Base-by-base conservation (phyloP, 2,888 invertebrate species). In the Erebia ligea region DNA sequence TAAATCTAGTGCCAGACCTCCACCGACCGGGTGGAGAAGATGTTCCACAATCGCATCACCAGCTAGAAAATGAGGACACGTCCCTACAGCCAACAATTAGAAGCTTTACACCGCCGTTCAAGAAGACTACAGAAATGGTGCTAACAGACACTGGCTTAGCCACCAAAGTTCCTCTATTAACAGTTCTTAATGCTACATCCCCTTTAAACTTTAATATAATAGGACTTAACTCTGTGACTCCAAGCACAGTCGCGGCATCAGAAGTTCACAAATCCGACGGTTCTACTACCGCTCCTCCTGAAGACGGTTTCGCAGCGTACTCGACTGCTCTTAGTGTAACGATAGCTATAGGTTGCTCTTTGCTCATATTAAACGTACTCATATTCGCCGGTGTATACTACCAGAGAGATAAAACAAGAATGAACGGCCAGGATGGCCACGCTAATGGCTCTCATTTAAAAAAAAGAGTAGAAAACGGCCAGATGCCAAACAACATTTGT, bases 371-470 rank as follows among this genome's bases (percentile, higher is more conserved):
- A 4, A 99, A 99, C 85, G 97, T 98, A 61, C 92, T 98, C 42
- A 98, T 99, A 82, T 98, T 98, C 84, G 98, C 98, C 68, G 98
- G 98, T 4, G 98, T 98, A 0, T 98, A 98, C 86, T 98, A 98
- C 84, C 98, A 98, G 84, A 94, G 97, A 68, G 97, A 97, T 83
- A 97, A 97, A 86, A 96, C 96, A 74, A 94, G 96, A 76, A 95
- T 96, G 93, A 92, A 96, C 74, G 94, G 94, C 13, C 94, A 94
- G 80, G 94, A 93, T 10, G 92, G 91, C 25, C 94, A 93, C 71
- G 85, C 92, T 10, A 95, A 93, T 70, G 92, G 93, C 0, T 86
- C 91, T 1, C 93, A 93, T 81, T 90, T 94, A 67, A 95, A 97
- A 83, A 96, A 97, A 81, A 94, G 97, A 52, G 96, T 95, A 75